Evolutionary conservation across 2,113 vertebrate species (phyloP).

Genomic region (Ornithorhynchus anatinus): DNA sequence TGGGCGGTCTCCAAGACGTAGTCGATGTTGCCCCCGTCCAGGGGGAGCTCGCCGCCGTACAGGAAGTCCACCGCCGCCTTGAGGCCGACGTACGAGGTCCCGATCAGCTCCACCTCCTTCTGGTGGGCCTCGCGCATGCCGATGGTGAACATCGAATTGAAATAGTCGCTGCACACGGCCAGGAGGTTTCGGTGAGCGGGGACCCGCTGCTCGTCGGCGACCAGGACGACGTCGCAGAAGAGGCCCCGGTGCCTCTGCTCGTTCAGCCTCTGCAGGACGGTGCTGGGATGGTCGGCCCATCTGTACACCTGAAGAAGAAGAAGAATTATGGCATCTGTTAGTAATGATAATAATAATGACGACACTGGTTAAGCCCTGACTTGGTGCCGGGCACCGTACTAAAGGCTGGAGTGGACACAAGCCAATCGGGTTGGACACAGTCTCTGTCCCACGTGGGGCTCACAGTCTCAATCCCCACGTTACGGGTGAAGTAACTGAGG

Average conservation of each 20-base stretch:
- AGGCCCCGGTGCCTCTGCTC: slow-evolving; percentile 84
- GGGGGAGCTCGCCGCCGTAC: slow-evolving; percentile 84
- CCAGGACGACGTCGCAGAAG: slow-evolving; percentile 90
- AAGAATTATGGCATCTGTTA: no score
- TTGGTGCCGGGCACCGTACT: no score
- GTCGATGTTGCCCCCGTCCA: slow-evolving; percentile 91
- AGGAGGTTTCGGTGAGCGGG: slow-evolving; percentile 89
- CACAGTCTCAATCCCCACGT: no score
- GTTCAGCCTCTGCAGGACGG: slow-evolving; percentile 85
- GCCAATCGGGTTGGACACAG: no score
- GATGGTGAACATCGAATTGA: slow-evolving; percentile 95
- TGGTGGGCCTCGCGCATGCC: slow-evolving; percentile 92
- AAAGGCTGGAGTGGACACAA: no score
- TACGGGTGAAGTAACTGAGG: no score
- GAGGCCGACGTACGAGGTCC: slow-evolving; percentile 85
- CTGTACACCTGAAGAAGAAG: slow-evolving; percentile 77
- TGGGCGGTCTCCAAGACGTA: slow-evolving; percentile 88
- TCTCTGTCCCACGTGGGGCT: no score
- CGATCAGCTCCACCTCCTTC: slow-evolving; percentile 88
- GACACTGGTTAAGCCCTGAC: no score
- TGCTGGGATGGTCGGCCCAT: slow-evolving; percentile 77
- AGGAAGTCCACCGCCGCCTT: slow-evolving; percentile 92
- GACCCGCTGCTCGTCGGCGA: slow-evolving; percentile 81
- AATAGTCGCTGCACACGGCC: slow-evolving; percentile 91
- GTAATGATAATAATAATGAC: no score